Percentiles rank a stretch among this genome's conserved stretches.
Evolutionary conservation across 1,140 invertebrate species (phyloP).

Genomic region (Neuroterus valhalla): DNA sequence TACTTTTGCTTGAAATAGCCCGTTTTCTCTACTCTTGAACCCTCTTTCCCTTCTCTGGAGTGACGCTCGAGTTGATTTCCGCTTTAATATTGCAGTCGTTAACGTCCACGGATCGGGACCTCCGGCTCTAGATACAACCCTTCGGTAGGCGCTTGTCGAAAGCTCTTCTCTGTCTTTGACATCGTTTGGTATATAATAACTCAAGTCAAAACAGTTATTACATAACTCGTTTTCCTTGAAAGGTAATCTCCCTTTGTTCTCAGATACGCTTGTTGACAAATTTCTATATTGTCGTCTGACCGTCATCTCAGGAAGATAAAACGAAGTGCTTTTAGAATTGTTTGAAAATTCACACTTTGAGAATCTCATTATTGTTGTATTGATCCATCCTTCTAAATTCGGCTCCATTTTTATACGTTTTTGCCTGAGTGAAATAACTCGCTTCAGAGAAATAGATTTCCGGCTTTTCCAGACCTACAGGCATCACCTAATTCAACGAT

Average conservation of each 20-base stretch:
- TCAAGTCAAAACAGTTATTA: conserved; percentile 1
- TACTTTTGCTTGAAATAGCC: conserved; percentile 24
- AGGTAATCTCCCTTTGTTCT: conserved; percentile 18
- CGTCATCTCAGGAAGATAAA: neutral
- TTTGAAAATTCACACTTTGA: neutral
- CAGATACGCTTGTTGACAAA: conserved; percentile 11
- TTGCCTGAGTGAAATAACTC: neutral
- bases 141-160: conserved; percentile 5
- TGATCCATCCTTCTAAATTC: too few species aligned
- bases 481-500: conserved; percentile 8
- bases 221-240: neutral
- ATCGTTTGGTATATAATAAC: conserved; percentile 2
- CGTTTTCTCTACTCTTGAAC: conserved; percentile 18
- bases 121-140: conserved; percentile 1
- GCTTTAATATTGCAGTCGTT: conserved; percentile 27
- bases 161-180: conserved; percentile 9
- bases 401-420: neutral
- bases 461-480: neutral
- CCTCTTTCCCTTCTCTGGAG: conserved; percentile 17
- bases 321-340: neutral
- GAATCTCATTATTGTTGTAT: neutral
- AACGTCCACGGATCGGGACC: conserved; percentile 18
- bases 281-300: neutral
- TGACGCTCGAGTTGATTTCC: conserved; percentile 29
- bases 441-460: conserved; percentile 7